Base-by-base conservation (phyloP, 2,113 vertebrate species). In the Tetrao urogallus region DNA sequence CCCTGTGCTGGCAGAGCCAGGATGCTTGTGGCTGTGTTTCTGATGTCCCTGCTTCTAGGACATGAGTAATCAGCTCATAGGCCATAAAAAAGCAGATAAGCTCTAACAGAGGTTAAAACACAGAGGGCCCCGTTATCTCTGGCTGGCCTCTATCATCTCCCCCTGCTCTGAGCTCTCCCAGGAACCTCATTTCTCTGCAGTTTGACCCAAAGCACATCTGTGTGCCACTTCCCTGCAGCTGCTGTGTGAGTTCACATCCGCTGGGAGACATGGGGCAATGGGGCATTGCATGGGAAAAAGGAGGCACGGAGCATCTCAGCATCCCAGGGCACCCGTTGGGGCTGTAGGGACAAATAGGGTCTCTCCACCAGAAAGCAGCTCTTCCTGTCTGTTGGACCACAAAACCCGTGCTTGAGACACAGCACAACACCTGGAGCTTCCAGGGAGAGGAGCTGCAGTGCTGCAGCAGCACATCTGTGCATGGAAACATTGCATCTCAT, bases 361-460 rank as follows among this genome's bases (percentile, higher is more conserved):
- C 71, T 85, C 54, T 50, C 16, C 65, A 42, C 16, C 40, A 40
- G 67, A 61, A 72, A 90, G 30, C 25, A 90, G 48, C 16, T 78
- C 52, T 94, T 96, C 93, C 96, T 96, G 95, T 96, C 95, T 66
- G 95, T 96, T 97, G 90, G 40, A 75, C 96, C 96, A 94, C 94
- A 94, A 78, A 89, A 92, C 25, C 56, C 60, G 0, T 43, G 69
- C 82, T 82, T 14, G 38, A 83, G 85, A 57, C 60, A 69, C 48
- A 50, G 34, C 47, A 45, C 43, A 93, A 34, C 96, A 96, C 81
- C 95, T 96, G 95, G 32, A 17, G 32, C 73, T 43, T 56, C 72
- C 24, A 77, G 77, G 56, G 67, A 21, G 34, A 64, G 80, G 88
- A 24, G 52, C 52, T 30, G 52, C 15, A 30, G 52, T 30, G 52